Evolutionary conservation across 2,797 vertebrate genomes (phyloP).

Genomic region (Chrosomus eos): DNA sequence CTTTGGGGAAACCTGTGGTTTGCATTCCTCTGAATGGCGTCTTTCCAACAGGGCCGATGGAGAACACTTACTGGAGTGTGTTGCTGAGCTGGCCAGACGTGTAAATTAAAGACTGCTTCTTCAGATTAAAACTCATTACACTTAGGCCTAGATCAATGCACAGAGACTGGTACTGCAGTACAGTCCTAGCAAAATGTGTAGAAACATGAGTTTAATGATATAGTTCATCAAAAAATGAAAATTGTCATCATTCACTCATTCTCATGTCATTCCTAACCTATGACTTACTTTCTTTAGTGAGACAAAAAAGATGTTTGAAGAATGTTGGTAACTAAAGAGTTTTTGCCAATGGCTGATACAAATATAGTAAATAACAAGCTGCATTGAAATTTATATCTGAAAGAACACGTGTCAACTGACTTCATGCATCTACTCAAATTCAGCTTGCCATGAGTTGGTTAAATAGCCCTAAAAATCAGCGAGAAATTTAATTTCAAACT

Average conservation of each 20-base stretch:
- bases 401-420: too few relatives aligned
- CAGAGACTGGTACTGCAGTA: background rate
- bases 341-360: background rate
- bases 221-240: background rate
- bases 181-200: background rate
- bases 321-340: background rate
- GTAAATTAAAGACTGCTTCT: conserved; percentile 14
- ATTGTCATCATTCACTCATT: background rate
- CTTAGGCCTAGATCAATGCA: background rate
- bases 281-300: background rate
- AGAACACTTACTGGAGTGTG: conserved; percentile 7
- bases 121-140: conserved; percentile 31
- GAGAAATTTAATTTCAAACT: too few relatives aligned
- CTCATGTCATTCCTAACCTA: background rate
- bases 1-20: background rate
- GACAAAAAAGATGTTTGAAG: background rate
- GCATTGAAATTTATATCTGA: background rate
- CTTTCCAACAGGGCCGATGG: background rate
- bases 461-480: too few relatives aligned
- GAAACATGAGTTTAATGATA: background rate
- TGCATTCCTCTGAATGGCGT: conserved; percentile 20
- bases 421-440: too few relatives aligned
- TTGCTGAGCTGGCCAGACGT: conserved; percentile 9
- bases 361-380: background rate
- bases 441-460: too few relatives aligned